Conservation (phyloP, 2,797 vertebrate genomes). For the Cheirogaleus major region DNA sequence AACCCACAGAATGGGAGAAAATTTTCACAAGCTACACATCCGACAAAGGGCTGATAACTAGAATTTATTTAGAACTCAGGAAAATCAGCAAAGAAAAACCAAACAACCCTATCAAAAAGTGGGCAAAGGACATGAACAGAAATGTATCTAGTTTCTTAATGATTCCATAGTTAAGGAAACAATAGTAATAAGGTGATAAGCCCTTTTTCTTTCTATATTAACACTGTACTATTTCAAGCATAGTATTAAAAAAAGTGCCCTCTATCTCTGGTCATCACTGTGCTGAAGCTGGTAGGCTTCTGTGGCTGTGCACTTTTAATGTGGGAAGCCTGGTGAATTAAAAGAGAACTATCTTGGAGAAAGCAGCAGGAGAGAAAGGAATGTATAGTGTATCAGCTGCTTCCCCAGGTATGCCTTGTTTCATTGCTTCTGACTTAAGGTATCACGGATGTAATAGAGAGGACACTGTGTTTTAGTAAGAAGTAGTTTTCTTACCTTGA, state of each 20-base stretch:
- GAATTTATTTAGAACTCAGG: too few relatives aligned
- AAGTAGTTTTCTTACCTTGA: neutral
- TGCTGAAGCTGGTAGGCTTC: neutral
- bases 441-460: neutral
- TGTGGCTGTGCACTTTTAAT: neutral
- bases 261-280: neutral
- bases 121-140: too few relatives aligned
- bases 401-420: neutral
- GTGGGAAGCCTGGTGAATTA: neutral
- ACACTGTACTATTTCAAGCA: neutral
- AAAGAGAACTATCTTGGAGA: neutral
- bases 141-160: neutral
- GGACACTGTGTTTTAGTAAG: neutral
- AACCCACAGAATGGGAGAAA: too few relatives aligned
- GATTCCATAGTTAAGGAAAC: neutral
- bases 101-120: too few relatives aligned
- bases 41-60: too few relatives aligned
- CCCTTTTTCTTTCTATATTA: neutral
- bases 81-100: too few relatives aligned
- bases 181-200: neutral
- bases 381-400: neutral
- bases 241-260: neutral
- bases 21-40: too few relatives aligned
- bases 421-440: neutral
- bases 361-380: neutral